Percentiles rank a stretch among this genome's conserved stretches.
These are phyloP conservation scores for Dynastes maya DNA, from an alignment of 2,888 invertebrate species.

Conservation along the genomic window DNA sequence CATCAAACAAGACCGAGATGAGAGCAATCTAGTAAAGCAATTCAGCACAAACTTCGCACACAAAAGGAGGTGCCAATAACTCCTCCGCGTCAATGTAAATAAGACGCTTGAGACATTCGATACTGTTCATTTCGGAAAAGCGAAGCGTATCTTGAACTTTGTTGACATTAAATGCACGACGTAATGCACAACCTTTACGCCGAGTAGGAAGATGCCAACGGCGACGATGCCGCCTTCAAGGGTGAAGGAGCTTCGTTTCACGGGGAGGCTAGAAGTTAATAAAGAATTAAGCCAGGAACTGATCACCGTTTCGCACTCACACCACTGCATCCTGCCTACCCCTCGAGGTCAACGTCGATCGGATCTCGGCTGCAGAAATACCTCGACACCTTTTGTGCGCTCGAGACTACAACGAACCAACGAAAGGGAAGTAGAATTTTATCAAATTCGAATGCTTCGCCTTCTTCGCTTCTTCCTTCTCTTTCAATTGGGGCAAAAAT, in stretches of 20 bases:
- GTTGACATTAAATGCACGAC: conserved; percentile 34
- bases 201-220: not conserved
- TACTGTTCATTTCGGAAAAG: not conserved
- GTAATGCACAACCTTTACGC: conserved; percentile 27
- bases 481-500: too few relatives aligned
- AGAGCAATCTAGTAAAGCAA: not conserved
- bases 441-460: conserved; percentile 36
- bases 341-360: conserved; percentile 14
- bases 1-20: not conserved
- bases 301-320: conserved; percentile 28
- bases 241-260: conserved; percentile 1
- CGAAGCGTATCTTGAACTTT: not conserved
- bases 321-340: not conserved
- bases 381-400: conserved; percentile 36
- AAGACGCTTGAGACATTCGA: not conserved
- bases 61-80: conserved; percentile 28
- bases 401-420: conserved; percentile 8
- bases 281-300: conserved; percentile 43
- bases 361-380: conserved; percentile 13
- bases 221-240: not conserved
- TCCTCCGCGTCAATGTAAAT: conserved; percentile 12
- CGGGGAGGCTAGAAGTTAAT: conserved; percentile 36
- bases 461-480: conserved; percentile 16
- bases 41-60: not conserved
- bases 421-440: conserved; percentile 8